Evolutionary conservation across 2,888 invertebrate genomes (phyloP), one percentile per base, ranked within the genome.

Genomic region (Drosophila cyrtoloma): DNA sequence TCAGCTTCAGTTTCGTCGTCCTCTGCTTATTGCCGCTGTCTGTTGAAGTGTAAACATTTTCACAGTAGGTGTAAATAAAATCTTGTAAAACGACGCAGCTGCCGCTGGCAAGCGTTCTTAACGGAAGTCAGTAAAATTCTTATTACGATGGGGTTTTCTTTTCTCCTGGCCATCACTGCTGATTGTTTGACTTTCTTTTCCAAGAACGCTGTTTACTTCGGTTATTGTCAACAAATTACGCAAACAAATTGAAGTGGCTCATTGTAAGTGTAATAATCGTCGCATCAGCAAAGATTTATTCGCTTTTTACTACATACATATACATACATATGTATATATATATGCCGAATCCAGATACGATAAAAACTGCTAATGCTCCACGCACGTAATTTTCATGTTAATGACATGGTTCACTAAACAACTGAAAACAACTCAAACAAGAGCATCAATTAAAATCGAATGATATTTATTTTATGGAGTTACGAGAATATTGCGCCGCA

Each of bases 31-130:
- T 82, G 72, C 75, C 75, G 70, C 69, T 82, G 84, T 75, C 89
- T 84, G 81, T 80, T 90, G 89, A 89, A 89, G 89, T 89, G 89
- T 89, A 89, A 91, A 86, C 81, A 89, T 89, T 90, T 90, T 86
- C 80, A 74, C 89, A 82, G 82, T 75, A 89, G 89, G 86, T 89
- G 89, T 86, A 89, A 91, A 90, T 86, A 91, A 86, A 88, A 90
- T 85, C 81, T 76, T 77, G 90, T 87, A 85, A 78, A 73, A 81
- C 81, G 79, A 66, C 70, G 77, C 59, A 52, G 61, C 59, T 61
- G 77, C 60, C 71, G 66, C 70, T 75, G 75, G 78, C 78, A 53
- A 69, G 68, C 61, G 53, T 59, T 56, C 52, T 60, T 56, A 61
- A 64, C 78, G 90, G 86, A 90, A 85, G 89, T 83, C 65, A 64